Base-by-base conservation (phyloP, 2,797 vertebrate species). In the Dermochelys coriacea region DNA sequence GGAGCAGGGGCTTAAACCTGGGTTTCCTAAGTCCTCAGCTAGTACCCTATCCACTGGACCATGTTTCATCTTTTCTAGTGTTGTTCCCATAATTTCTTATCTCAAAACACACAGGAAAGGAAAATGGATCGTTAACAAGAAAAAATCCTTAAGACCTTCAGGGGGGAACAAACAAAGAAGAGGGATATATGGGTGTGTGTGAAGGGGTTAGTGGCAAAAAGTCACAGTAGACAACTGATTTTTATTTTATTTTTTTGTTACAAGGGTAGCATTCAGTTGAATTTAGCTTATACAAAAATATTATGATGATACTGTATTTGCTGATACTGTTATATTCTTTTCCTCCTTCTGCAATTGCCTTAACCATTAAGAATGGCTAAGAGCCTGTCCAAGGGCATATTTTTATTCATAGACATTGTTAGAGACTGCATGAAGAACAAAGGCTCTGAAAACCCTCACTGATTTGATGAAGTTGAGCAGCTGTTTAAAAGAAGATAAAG, bases 181-280 rank as follows among this genome's bases (percentile, higher is more conserved):
- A 94, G 52, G 88, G 93, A 37, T n/a, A n/a, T n/a, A n/a, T n/a
- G n/a, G n/a, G n/a, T n/a, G n/a, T n/a, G n/a, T n/a, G n/a, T n/a
- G n/a, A n/a, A n/a, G n/a, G 31, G 95, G 5, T 86, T 95, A 93
- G 90, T 97, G 96, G 96, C 93, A 96, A 92, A 78, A 88, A 94
- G 94, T 97, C 96, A 96, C 2, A 90, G 77, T 95, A 71, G 57
- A 57, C 4, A 95, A 91, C 91, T 95, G 90, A 95, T 97, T 91
- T 90, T 96, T 97, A 97, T 97, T 95, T 97, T 95, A 95, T 97
- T 91, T 90, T 96, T 97, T 97, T 97, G 95, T 97, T 95, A 97
- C 93, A 92, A 95, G 95, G 77, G 86, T 95, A 93, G 86, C 80
- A 87, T 92, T 95, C 93, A 95, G 80, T 86, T 82, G 94, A 94